These are phyloP conservation scores for Lasaia peninsularis DNA, from an alignment of 1,140 invertebrate species.

Conservation along the genomic window DNA sequence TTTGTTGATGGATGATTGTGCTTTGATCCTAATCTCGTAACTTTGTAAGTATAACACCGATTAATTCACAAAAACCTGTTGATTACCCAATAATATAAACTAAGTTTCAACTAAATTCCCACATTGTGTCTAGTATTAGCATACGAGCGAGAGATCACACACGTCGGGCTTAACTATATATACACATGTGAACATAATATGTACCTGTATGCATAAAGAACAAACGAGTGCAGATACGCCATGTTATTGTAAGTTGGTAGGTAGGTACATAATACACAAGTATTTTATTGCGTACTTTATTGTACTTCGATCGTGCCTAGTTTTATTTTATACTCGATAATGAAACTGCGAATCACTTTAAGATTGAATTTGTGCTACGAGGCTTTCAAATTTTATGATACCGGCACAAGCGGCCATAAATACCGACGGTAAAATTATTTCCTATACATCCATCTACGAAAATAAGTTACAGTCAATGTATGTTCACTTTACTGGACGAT, in stretches of 20 bases:
- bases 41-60: constrained; percentile 72
- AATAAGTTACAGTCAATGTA: background rate
- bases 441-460: background rate
- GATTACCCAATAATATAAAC: constrained; percentile 37
- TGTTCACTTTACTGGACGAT: too few relatives aligned
- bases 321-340: background rate
- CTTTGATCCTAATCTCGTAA: constrained; percentile 46
- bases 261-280: constrained; percentile 2
- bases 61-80: constrained; percentile 56
- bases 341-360: constrained; percentile 1
- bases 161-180: too few relatives aligned
- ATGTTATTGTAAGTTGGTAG: background rate
- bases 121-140: constrained; percentile 23
- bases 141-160: constrained; percentile 7
- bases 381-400: constrained; percentile 5
- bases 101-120: constrained; percentile 36
- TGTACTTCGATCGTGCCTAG: constrained; percentile 1
- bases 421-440: constrained; percentile 1
- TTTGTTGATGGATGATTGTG: constrained; percentile 74
- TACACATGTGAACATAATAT: background rate
- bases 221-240: background rate
- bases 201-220: constrained; percentile 5
- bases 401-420: background rate
- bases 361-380: constrained; percentile 1
- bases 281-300: constrained; percentile 5